Evolutionary conservation across 2,797 vertebrate genomes (phyloP), one percentile per base, ranked within the genome.

Genomic region (Neostethus bicornis): DNA sequence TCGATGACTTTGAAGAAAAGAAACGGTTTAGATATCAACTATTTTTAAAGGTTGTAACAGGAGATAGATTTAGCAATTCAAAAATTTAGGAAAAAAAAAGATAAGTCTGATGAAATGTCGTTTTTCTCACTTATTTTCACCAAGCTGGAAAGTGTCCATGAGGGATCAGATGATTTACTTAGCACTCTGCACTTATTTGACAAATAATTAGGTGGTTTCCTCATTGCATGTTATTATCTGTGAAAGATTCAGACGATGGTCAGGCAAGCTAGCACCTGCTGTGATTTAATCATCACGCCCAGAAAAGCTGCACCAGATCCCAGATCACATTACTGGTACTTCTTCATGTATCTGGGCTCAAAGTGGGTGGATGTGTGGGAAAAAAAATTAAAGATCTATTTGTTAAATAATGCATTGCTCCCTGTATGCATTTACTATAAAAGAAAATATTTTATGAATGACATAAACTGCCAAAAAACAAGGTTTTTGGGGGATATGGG

Each of bases 151-250:
- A 61, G 51, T 46, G 32, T 55, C 48, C 58, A 61, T 75, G 66
- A 73, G 61, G 56, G 51, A 62, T 72, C 65, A 81, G 69, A 76
- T 58, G 2, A 80, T 76, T 73, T 70, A 68, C 63, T 66, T 77
- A 43, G 57, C 72, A 61, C 72, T 57, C 67, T 51, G 39, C 67
- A 68, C 57, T 55, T 34, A 55, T 38, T 26, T 61, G 61, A 61
- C 50, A 12, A 50, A 38, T 2, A 16, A 66, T 66, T 58, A 60
- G 29, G 53, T 34, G 43, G 47, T 54, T 10, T 31, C 54, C 45
- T 56, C 44, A 57, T 64, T 65, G 56, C 63, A 60, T 42, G 61
- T 58, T 48, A 66, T 73, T 72, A 79, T 78, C 67, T 73, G 68
- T 75, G 49, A 72, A 62, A 61, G 54, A 38, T 77, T 53, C 50